These are phyloP conservation scores for Blastobasis lacticolella DNA, from an alignment of 2,888 invertebrate genomes.

Conservation along the genomic window DNA sequence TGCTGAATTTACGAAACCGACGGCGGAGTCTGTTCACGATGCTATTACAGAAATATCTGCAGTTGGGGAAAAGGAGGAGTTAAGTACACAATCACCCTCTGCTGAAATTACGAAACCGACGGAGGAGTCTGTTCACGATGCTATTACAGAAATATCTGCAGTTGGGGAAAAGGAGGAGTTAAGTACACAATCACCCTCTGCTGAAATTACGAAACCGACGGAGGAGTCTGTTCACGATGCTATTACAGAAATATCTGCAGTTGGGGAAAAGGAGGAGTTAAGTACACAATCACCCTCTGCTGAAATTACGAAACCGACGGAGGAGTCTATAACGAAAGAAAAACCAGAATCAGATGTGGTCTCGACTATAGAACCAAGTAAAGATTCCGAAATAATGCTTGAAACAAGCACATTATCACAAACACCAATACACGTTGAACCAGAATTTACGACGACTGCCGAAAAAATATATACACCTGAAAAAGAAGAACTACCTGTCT, in stretches of 20 bases:
- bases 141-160: too few species aligned
- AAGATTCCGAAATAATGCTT: neutral
- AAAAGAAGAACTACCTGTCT: slow-evolving; percentile 14
- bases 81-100: too few species aligned
- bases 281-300: slow-evolving; percentile 4
- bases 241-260: slow-evolving; percentile 3
- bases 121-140: too few species aligned
- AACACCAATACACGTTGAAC: slow-evolving; percentile 7
- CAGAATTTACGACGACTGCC: slow-evolving; percentile 12
- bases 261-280: neutral
- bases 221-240: too few species aligned
- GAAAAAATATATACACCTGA: slow-evolving; percentile 9
- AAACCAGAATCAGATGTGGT: slow-evolving; percentile 6
- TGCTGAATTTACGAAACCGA: too few species aligned
- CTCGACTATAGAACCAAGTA: slow-evolving; percentile 9
- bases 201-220: too few species aligned
- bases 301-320: slow-evolving; percentile 1
- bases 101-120: too few species aligned
- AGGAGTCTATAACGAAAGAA: neutral
- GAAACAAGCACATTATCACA: slow-evolving; percentile 6
- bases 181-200: too few species aligned
- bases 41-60: too few species aligned
- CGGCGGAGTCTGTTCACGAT: too few species aligned
- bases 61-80: too few species aligned
- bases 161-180: too few species aligned